Percentiles rank a stretch among this genome's conserved stretches.
These are phyloP conservation scores for Ophiothrix spiculata DNA, from an alignment of 35 echinoderm and acorn worm species.

Conservation along the genomic window DNA sequence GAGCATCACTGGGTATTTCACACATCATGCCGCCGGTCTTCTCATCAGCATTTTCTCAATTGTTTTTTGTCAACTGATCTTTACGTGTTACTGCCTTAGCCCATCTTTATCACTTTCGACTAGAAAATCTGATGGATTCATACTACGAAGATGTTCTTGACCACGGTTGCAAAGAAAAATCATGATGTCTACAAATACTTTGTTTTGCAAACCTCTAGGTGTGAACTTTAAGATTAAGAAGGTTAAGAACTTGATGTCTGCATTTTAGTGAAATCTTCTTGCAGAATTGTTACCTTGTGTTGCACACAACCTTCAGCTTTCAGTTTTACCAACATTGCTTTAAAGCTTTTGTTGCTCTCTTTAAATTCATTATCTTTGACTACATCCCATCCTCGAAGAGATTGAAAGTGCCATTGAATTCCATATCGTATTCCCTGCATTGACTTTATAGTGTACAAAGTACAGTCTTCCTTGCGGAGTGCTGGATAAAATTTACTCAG, in stretches of 20 bases:
- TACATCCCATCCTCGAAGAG: conserved; percentile 33
- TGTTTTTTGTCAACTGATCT: conserved; percentile 18
- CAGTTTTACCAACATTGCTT: conserved; percentile 32
- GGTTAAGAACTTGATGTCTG: conserved; percentile 11
- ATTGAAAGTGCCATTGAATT: conserved; percentile 45
- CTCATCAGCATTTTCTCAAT: conserved; percentile 27
- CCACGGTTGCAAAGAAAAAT: conserved; percentile 30
- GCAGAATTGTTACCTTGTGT: not conserved
- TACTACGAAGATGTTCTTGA: conserved; percentile 25
- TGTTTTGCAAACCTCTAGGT: conserved; percentile 44
- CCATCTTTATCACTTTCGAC: conserved; percentile 15
- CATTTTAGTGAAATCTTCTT: conserved; percentile 12
- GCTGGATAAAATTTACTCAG: conserved; percentile 26
- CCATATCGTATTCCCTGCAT: conserved; percentile 58
- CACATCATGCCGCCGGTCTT: conserved; percentile 7
- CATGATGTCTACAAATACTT: conserved; percentile 50
- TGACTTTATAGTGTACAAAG: conserved; percentile 45
- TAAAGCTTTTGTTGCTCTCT: conserved; percentile 37
- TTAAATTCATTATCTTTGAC: conserved; percentile 24
- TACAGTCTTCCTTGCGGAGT: conserved; percentile 35
- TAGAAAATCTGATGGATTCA: conserved; percentile 34
- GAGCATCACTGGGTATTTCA: conserved; percentile 18
- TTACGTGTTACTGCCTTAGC: not conserved
- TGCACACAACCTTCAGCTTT: not conserved
- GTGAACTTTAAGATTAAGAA: too few relatives aligned